Evolutionary conservation across 2,113 vertebrate genomes (phyloP).

Genomic region (Erythrolamprus reginae): DNA sequence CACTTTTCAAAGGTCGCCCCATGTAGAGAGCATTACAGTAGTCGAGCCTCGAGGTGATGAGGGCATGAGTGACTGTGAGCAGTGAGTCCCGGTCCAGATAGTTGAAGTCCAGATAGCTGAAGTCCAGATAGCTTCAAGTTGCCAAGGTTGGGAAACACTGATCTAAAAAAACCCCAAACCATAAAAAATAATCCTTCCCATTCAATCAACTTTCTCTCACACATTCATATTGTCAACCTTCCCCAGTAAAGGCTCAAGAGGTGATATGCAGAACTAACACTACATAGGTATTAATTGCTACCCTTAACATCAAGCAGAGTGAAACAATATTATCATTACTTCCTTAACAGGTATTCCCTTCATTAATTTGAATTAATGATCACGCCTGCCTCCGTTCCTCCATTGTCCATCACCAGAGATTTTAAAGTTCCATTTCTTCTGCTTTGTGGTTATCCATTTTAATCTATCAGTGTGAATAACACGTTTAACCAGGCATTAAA

Average conservation of each 20-base stretch:
- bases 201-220: no score
- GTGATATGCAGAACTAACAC: no score
- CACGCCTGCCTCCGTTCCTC: background rate
- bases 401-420: background rate
- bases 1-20: no score
- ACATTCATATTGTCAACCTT: background rate
- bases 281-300: background rate
- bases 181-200: no score
- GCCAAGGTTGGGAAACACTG: no score
- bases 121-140: no score
- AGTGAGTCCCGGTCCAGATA: no score
- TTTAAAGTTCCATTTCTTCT: background rate
- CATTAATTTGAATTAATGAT: background rate
- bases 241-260: background rate
- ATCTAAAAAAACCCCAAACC: no score
- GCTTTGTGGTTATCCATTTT: background rate
- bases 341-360: background rate
- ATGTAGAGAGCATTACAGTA: no score
- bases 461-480: background rate
- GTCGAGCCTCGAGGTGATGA: no score
- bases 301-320: background rate
- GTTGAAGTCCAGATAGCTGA: no score
- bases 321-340: background rate
- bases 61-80: no score
- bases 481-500: background rate